Evolutionary conservation across 2,888 invertebrate species (phyloP), one percentile per base, ranked within the genome.

Genomic region (Ectropis crepuscularia): DNA sequence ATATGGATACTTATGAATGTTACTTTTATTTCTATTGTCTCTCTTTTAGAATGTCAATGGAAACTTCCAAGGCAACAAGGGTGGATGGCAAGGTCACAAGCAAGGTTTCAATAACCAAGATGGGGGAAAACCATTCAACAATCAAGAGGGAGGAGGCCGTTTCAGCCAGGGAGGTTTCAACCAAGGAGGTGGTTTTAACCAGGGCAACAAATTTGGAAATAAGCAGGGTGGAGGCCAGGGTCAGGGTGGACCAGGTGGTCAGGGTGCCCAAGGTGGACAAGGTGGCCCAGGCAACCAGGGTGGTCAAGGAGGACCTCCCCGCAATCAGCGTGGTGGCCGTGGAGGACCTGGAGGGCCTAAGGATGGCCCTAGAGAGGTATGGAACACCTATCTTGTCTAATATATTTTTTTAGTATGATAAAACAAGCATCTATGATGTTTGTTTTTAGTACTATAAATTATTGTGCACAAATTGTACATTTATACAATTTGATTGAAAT

Each of bases 311-410:
- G 68, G 67, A 49, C 60, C 81, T 4, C 68, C 75, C 8, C 79
- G 87, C 43, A 87, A 86, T 60, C 86, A 84, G 68, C 83, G 80
- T 61, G 77, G 85, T 5, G 75, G 76, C 51, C 76, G 71, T 41
- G 77, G 88, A 57, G 80, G 81, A 10, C 74, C 68, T 5, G 73
- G 70, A 5, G 66, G 63, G 28, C 81, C 80, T 65, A 67, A 65
- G 42, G 86, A 87, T 81, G 84, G 85, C 63, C 88, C 87, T 48
- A 79, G 91, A 79, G 92, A 92, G 81, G 90, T 90, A 76, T 70
- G 58, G 28, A 36, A 53, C 9, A 37, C 6, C 11, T 6, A 6
- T 43, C 5, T n/a, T n/a, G n/a, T n/a, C n/a, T 28, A 28, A 2
- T 28, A 28, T 28, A 1, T 28, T 28, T 28, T 28, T 28, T 4